Conservation (phyloP, 2,113 vertebrate genomes). For the Apodemus speciosus region DNA sequence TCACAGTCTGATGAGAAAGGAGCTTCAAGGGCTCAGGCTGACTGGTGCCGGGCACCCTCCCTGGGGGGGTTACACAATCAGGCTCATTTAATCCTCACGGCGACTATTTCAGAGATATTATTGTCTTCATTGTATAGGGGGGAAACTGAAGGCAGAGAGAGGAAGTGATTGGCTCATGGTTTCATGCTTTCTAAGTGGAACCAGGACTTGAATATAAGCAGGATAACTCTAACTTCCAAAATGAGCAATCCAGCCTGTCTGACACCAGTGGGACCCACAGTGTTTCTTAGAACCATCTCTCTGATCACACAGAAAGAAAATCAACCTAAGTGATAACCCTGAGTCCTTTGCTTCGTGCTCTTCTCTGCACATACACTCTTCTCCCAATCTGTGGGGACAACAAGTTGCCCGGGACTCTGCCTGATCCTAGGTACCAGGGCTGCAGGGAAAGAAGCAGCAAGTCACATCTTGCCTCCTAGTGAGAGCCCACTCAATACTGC, state of each 20-base stretch:
- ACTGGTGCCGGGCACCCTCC: not conserved
- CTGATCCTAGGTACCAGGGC: not conserved
- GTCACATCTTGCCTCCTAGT: not conserved
- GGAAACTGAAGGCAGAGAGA: not conserved
- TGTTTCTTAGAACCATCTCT: not conserved
- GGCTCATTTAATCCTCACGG: not conserved
- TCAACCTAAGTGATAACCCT: not conserved
- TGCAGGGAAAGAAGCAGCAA: not conserved
- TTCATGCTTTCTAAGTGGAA: not conserved
- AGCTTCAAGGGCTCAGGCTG: not conserved
- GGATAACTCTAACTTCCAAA: not conserved
- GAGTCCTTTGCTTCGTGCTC: not conserved
- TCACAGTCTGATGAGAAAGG: not conserved
- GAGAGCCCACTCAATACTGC: not conserved
- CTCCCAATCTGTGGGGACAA: not conserved
- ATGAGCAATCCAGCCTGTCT: not conserved
- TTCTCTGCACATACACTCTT: not conserved
- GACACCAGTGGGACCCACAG: not conserved
- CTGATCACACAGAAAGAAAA: not conserved
- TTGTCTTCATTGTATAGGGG: not conserved
- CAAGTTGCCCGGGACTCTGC: not conserved
- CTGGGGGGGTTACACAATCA: not conserved
- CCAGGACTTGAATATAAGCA: not conserved
- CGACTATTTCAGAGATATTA: not conserved
- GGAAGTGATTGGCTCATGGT: not conserved